These are phyloP conservation scores for Triplophysa tibetana DNA, from an alignment of 2,113 vertebrate genomes.

Conservation along the genomic window DNA sequence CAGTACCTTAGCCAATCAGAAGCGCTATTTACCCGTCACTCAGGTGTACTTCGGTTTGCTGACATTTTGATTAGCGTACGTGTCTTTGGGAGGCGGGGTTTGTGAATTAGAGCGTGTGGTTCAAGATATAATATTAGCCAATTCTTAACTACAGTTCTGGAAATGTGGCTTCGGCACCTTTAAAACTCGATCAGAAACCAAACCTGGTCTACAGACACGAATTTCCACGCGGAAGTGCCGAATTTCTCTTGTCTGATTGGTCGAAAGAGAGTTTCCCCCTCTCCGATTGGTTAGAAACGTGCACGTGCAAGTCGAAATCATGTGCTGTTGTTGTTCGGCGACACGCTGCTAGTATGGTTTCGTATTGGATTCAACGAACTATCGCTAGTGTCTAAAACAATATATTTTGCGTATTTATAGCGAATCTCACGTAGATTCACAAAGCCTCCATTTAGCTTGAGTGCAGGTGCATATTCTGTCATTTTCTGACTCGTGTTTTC, in stretches of 20 bases:
- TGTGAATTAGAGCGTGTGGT: background rate
- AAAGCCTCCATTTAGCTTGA: background rate
- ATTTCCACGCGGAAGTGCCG: background rate
- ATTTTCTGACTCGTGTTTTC: too few species aligned
- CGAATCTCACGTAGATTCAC: background rate
- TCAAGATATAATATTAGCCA: background rate
- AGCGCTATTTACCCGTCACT: background rate
- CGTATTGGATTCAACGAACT: background rate
- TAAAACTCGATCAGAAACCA: background rate
- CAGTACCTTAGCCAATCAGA: background rate
- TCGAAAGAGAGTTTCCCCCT: background rate
- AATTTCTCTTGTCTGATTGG: background rate
- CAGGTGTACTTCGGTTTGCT: too few species aligned
- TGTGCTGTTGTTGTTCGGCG: conserved; percentile 8
- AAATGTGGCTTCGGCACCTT: background rate
- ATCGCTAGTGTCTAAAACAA: background rate
- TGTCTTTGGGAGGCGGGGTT: background rate
- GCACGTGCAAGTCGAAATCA: background rate
- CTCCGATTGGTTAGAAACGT: conserved; percentile 11
- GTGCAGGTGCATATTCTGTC: background rate
- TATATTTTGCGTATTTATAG: background rate
- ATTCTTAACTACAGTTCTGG: too few species aligned
- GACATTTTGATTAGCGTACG: too few species aligned
- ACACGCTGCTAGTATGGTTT: background rate
- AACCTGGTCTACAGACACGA: background rate